Conservation (phyloP, 37 sponge, comb jelly and placozoan species). For the Mnemiopsis leidyi region DNA sequence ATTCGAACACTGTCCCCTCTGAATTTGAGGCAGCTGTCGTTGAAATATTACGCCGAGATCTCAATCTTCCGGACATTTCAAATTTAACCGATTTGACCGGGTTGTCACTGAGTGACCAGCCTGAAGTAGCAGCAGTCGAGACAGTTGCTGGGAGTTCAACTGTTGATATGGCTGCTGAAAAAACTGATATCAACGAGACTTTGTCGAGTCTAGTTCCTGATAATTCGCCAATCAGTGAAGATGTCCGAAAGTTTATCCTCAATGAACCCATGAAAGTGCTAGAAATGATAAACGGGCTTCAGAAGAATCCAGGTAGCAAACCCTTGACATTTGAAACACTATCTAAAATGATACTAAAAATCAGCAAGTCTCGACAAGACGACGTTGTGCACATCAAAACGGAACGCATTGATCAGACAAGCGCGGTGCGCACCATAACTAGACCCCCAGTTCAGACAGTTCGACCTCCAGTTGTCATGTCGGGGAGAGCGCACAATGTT, state of each 20-base stretch:
- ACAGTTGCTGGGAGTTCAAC: background rate
- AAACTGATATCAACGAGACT: background rate
- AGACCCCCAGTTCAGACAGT: background rate
- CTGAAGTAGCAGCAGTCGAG: background rate
- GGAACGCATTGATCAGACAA: background rate
- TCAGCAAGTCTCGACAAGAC: background rate
- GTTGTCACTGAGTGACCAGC: background rate
- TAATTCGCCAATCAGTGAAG: background rate
- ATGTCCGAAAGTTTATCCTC: background rate
- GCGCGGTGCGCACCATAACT: background rate
- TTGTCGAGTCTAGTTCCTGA: background rate
- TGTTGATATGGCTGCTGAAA: background rate
- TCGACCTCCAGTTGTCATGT: background rate
- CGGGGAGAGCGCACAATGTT: background rate
- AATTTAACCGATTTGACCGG: background rate
- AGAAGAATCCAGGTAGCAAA: conserved; percentile 3
- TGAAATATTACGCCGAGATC: background rate
- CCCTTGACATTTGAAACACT: background rate
- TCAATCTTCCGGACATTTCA: background rate
- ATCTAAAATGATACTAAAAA: background rate
- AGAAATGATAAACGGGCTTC: background rate
- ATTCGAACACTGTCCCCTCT: background rate
- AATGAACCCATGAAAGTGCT: background rate
- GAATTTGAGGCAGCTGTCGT: conserved; percentile 10
- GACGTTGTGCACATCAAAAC: background rate